Base-by-base conservation (phyloP, 2,888 invertebrate genomes). In the Eristalinus sepulchralis region DNA sequence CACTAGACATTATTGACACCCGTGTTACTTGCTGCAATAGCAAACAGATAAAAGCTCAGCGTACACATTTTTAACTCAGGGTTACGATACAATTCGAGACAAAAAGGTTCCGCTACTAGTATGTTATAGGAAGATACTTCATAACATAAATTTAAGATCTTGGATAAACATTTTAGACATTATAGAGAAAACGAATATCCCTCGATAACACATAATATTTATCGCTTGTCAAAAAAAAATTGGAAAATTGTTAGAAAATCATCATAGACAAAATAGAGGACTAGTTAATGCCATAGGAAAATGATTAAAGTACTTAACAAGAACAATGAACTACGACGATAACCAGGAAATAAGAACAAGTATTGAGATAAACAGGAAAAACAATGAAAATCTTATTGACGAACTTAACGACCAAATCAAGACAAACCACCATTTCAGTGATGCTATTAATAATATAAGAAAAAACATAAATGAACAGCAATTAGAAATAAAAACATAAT, bases 381-480 rank as follows among this genome's bases (percentile, higher is more conserved):
- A 79, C 22, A 79, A 72, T 33, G 4, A 64, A 36, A 57, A 64
- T 20, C 20, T 71, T 39, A 71, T 79, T 31, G 33, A 71, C 17
- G 39, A 39, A 33, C 33, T 68, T 1, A 64, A 64, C 13, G 70
- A 71, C 55, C 64, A 78, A 47, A 60, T 78, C 27, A 60, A 64
- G n/a, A 47, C 62, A 24, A 78, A 70, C 39, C 13, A 64, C 11
- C 11, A 72, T 47, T 66, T 79, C 3, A 63, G 67, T 22, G 79
- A 72, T 66, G 34, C 10, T 24, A 66, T 67, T n/a, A 6, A 71
- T n/a, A 72, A 60, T 17, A 66, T 79, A 31, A 72, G 55, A 13
- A 79, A 36, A n/a, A 72, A 73, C 13, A 64, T 80, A 47, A 67
- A 67, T 31, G 11, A 17, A 60, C 72, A 67, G 62, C 72, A 80